These are phyloP conservation scores for Netelia melanura DNA, from an alignment of 2,888 invertebrate genomes.

Conservation along the genomic window DNA sequence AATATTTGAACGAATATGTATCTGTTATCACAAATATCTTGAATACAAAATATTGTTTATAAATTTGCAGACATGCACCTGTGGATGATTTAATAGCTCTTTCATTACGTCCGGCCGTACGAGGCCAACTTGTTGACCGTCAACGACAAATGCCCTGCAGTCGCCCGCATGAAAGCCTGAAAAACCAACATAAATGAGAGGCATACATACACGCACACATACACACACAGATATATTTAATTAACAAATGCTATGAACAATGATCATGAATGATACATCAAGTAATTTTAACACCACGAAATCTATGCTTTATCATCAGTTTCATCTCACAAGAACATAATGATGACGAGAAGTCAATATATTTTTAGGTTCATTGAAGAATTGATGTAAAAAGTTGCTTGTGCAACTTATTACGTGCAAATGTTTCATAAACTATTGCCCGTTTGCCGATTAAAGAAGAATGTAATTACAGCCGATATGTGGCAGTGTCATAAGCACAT, in stretches of 20 bases:
- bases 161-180: conserved; percentile 91
- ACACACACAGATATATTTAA: not conserved
- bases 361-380: no score
- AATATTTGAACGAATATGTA: not conserved
- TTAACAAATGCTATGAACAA: no score
- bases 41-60: not conserved
- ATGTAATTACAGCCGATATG: no score
- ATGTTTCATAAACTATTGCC: no score
- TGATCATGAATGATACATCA: not conserved
- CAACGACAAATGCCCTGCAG: conserved; percentile 95
- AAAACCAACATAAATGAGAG: conserved; percentile 1
- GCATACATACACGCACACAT: not conserved
- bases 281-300: no score
- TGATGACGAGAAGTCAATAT: no score
- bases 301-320: not conserved
- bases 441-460: no score
- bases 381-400: no score
- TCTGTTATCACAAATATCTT: not conserved
- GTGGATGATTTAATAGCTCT: conserved; percentile 92
- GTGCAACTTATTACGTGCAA: not conserved
- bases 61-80: conserved; percentile 86
- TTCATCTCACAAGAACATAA: no score
- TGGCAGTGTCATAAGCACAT: no score
- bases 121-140: conserved; percentile 95
- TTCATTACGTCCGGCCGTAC: conserved; percentile 94